Percentiles rank a stretch among this genome's conserved stretches.
These are phyloP conservation scores for Lineus longissimus DNA, from an alignment of 1,140 invertebrate genomes.

Conservation along the genomic window DNA sequence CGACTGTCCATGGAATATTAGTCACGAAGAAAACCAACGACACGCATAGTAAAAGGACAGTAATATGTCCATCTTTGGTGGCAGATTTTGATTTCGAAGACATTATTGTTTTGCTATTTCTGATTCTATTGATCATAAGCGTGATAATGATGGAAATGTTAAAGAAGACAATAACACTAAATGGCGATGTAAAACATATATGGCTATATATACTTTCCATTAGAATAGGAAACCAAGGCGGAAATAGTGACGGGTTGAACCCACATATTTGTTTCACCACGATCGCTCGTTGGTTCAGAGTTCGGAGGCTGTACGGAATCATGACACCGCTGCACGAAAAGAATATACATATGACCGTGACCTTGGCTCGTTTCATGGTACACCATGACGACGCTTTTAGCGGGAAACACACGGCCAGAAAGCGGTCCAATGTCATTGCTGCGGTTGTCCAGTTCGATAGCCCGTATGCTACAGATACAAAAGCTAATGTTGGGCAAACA, in stretches of 20 bases:
- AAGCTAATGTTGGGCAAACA: not conserved
- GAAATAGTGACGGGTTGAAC: not conserved
- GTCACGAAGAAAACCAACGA: not conserved
- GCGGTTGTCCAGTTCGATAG: not conserved
- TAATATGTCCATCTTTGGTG: not conserved
- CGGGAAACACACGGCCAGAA: conserved; percentile 6
- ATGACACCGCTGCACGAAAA: not conserved
- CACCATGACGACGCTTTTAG: not conserved
- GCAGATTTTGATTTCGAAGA: no score
- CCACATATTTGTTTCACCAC: not conserved
- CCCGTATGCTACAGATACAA: not conserved
- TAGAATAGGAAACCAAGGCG: not conserved
- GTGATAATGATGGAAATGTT: not conserved
- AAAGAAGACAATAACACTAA: not conserved
- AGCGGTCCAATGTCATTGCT: conserved; percentile 9
- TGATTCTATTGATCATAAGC: no score
- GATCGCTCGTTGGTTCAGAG: no score
- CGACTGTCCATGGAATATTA: not conserved
- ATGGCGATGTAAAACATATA: not conserved
- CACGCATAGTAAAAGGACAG: not conserved
- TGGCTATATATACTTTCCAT: not conserved
- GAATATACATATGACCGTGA: not conserved
- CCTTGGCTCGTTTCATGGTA: not conserved
- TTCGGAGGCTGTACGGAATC: not conserved
- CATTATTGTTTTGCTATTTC: no score